phyloP scores from a whole-genome alignment of 2,888 invertebrate genomes.

The Romanomermis culicivorax region DNA sequence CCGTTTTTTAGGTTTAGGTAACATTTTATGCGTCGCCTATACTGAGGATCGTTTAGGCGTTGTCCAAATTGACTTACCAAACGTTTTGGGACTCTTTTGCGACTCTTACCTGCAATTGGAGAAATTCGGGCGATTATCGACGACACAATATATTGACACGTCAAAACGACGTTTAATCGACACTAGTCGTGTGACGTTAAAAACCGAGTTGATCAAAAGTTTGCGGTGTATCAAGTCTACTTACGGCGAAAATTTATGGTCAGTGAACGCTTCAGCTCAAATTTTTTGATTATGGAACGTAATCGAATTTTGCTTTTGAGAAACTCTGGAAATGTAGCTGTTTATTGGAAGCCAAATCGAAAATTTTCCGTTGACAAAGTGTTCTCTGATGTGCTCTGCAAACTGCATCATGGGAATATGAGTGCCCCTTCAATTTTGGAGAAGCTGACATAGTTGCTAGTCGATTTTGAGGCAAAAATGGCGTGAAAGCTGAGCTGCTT shows the following conservation, averaged over 20 bases:
- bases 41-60: not conserved
- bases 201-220: not conserved
- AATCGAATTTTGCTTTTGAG: too few species aligned
- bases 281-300: too few species aligned
- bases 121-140: not conserved
- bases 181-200: not conserved
- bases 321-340: too few species aligned
- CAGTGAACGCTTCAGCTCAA: not conserved
- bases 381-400: too few species aligned
- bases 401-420: too few species aligned
- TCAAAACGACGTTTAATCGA: not conserved
- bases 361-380: too few species aligned
- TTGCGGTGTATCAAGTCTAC: not conserved
- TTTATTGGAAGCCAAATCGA: too few species aligned
- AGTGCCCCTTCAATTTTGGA: too few species aligned
- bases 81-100: not conserved
- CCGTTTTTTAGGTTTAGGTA: not conserved
- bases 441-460: too few species aligned
- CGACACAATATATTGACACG: not conserved
- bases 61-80: not conserved
- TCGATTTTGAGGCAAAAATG: too few species aligned
- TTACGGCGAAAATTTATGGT: not conserved
- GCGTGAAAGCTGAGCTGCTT: too few species aligned
- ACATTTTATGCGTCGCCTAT: not conserved
- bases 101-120: not conserved